phyloP scores from a whole-genome alignment of 64 coral and sea anemone genomes.

The Astreopora myriophthalma region DNA sequence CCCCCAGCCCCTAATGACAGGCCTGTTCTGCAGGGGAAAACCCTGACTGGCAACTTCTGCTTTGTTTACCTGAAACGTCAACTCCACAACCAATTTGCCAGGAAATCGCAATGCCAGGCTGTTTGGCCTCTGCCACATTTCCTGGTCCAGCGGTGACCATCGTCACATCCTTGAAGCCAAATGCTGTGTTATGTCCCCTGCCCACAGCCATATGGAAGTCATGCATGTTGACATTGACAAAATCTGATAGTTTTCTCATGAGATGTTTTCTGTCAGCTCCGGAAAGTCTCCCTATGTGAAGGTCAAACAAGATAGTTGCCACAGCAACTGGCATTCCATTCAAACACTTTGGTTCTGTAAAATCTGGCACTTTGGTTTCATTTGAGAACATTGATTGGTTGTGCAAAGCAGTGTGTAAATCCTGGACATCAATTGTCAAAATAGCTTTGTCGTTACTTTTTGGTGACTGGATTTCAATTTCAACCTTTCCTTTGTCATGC shows the following conservation, averaged over 20 bases:
- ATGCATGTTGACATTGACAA: constrained; percentile 45
- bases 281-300: constrained; percentile 62
- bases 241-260: constrained; percentile 61
- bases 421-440: constrained; percentile 70
- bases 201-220: constrained; percentile 67
- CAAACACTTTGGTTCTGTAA: constrained; percentile 43
- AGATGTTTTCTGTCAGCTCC: constrained; percentile 59
- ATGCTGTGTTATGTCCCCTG: constrained; percentile 75
- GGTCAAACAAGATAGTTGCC: constrained; percentile 87
- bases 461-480: constrained; percentile 10
- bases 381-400: constrained; percentile 50
- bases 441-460: constrained; percentile 1
- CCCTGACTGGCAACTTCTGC: background rate
- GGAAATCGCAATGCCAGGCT: constrained; percentile 78
- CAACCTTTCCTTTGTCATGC: constrained; percentile 63
- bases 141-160: constrained; percentile 88
- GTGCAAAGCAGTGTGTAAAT: constrained; percentile 56
- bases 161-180: constrained; percentile 62
- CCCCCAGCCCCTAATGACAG: too few species aligned
- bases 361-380: constrained; percentile 69
- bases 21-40: constrained; percentile 1
- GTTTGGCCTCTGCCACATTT: constrained; percentile 72
- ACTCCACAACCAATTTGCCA: constrained; percentile 87
- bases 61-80: constrained; percentile 60
- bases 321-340: constrained; percentile 67